Evolutionary conservation across 1,140 invertebrate species (phyloP), one percentile per base, ranked within the genome.

Genomic region (Muscidifurax raptorellus): DNA sequence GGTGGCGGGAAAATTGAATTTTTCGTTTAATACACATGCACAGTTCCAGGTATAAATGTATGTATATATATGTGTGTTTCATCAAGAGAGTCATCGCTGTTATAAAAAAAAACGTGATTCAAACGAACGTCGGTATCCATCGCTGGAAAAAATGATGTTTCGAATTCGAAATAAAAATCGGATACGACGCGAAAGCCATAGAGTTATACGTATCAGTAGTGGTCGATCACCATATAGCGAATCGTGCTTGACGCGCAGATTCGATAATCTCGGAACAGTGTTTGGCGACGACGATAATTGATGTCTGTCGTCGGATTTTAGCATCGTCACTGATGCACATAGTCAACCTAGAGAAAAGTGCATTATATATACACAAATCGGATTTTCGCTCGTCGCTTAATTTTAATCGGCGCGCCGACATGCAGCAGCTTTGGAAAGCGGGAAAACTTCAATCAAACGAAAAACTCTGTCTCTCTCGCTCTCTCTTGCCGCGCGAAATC

Each of bases 361-460:
- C n/a, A n/a, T n/a, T n/a, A n/a, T n/a, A n/a, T n/a, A n/a, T n/a
- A n/a, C n/a, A n/a, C n/a, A n/a, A n/a, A n/a, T n/a, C n/a, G n/a
- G n/a, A n/a, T n/a, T n/a, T n/a, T n/a, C n/a, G n/a, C n/a, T n/a
- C n/a, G n/a, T n/a, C n/a, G n/a, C n/a, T n/a, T n/a, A n/a, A n/a
- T n/a, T n/a, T n/a, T n/a, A n/a, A n/a, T n/a, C n/a, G n/a, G n/a
- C n/a, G n/a, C n/a, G n/a, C n/a, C n/a, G n/a, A n/a, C 66, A 3
- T 27, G 22, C 66, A 27, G 25, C 25, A 27, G 25, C 18, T 67
- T 2, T 47, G 32, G 44, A 59, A 80, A 84, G 69, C 47, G 75
- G 76, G 36, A 67, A 82, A 82, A 82, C 81, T 76, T 76, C 81
- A 76, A 82, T 82, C 76, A 84, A 84, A 77, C 72, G 22, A 28